Evolutionary conservation across 2,797 vertebrate genomes (phyloP).

Genomic region (Cercopithecus neglectus): DNA sequence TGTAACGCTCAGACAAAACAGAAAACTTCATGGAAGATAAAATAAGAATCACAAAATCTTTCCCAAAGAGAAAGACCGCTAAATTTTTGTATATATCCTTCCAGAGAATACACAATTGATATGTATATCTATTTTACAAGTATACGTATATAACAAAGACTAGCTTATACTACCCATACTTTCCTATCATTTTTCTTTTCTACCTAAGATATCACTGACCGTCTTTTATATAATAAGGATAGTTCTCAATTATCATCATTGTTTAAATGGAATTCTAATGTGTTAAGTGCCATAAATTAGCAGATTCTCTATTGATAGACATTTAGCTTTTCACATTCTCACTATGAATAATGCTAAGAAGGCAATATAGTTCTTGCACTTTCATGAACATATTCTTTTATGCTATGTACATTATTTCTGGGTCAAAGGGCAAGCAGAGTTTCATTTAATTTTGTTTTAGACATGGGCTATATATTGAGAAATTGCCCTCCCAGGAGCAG

Average conservation of each 20-base stretch:
- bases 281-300: background rate
- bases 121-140: background rate
- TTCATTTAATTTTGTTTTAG: conserved; percentile 9
- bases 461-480: background rate
- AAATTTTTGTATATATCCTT: background rate
- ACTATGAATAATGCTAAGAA: background rate
- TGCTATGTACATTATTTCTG: background rate
- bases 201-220: background rate
- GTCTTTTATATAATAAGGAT: background rate
- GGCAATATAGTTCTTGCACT: background rate
- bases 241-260: background rate
- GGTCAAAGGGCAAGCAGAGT: background rate
- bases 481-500: background rate
- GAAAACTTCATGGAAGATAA: background rate
- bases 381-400: background rate
- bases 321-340: background rate
- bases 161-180: background rate
- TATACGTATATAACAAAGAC: background rate
- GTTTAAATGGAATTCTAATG: background rate
- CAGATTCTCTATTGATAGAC: background rate
- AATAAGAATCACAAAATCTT: background rate
- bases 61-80: background rate
- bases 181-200: background rate
- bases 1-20: background rate
- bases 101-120: background rate